phyloP scores from a whole-genome alignment of 2,113 vertebrate species.

The Neoarius graeffei region DNA sequence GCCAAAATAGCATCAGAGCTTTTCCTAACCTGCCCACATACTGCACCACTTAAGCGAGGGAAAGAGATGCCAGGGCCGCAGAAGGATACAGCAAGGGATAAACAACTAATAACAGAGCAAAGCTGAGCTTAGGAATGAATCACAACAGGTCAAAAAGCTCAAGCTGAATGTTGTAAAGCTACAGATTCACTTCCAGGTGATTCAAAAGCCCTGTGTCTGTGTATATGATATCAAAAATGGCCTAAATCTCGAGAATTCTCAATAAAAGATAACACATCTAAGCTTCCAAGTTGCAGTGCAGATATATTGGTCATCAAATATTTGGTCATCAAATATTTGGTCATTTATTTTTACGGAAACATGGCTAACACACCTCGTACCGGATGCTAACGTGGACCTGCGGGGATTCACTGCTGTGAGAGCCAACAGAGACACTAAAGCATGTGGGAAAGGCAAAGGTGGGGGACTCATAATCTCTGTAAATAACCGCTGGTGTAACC shows the following conservation, averaged over 20 bases:
- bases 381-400: too few species aligned
- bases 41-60: neutral
- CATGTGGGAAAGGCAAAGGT: too few species aligned
- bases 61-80: neutral
- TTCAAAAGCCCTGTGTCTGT: neutral
- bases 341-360: too few species aligned
- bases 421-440: too few species aligned
- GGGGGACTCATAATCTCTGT: too few species aligned
- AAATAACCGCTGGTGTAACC: too few species aligned
- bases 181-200: neutral
- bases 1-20: neutral
- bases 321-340: too few species aligned
- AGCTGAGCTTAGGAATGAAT: neutral
- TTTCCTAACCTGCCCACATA: neutral
- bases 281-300: neutral
- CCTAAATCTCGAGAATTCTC: neutral
- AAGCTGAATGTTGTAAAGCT: neutral
- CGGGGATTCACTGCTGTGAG: too few species aligned
- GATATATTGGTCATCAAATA: neutral
- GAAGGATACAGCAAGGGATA: slow-evolving; percentile 4
- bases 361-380: too few species aligned
- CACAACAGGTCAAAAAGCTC: neutral
- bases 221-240: neutral
- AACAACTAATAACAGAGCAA: neutral
- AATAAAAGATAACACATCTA: neutral